Evolutionary conservation across 2,113 vertebrate genomes (phyloP).

Genomic region (Motacilla tschutschensis): DNA sequence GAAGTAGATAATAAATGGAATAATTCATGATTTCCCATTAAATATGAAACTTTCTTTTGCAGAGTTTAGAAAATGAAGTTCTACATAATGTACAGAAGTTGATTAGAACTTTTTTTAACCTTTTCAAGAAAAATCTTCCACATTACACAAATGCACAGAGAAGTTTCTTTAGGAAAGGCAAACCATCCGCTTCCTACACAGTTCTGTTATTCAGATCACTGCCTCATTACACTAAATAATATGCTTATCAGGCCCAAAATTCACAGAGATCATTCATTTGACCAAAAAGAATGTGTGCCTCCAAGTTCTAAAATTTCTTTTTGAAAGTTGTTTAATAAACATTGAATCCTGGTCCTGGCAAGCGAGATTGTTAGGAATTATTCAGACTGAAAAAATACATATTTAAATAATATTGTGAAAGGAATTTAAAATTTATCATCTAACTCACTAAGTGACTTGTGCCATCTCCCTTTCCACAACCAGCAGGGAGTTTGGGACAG

Average conservation of each 20-base stretch:
- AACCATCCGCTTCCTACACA: conserved; percentile 30
- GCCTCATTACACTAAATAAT: conserved; percentile 27
- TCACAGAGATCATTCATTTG: not conserved
- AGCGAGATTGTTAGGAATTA: conserved; percentile 58
- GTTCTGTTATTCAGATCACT: conserved; percentile 7
- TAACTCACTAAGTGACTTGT: conserved; percentile 9
- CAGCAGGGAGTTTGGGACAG: conserved; percentile 23
- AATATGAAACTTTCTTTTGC: conserved; percentile 98
- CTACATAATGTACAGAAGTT: conserved; percentile 97
- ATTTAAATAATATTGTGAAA: conserved; percentile 62
- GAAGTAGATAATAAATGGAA: conserved; percentile 98
- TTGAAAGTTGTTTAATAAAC: conserved; percentile 60
- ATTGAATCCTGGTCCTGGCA: conserved; percentile 21
- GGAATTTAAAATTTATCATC: conserved; percentile 43
- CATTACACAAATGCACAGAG: conserved; percentile 61
- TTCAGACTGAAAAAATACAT: conserved; percentile 57
- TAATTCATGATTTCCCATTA: conserved; percentile 99
- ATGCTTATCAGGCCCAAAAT: conserved; percentile 18
- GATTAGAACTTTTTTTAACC: conserved; percentile 91
- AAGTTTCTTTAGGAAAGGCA: conserved; percentile 63
- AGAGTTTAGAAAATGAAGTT: conserved; percentile 97
- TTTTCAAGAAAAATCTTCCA: conserved; percentile 74
- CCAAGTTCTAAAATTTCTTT: conserved; percentile 14
- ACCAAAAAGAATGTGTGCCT: conserved; percentile 35
- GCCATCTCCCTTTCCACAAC: conserved; percentile 8